These are phyloP conservation scores for Podarcis lilfordi DNA, from an alignment of 2,797 vertebrate genomes.

Conservation along the genomic window DNA sequence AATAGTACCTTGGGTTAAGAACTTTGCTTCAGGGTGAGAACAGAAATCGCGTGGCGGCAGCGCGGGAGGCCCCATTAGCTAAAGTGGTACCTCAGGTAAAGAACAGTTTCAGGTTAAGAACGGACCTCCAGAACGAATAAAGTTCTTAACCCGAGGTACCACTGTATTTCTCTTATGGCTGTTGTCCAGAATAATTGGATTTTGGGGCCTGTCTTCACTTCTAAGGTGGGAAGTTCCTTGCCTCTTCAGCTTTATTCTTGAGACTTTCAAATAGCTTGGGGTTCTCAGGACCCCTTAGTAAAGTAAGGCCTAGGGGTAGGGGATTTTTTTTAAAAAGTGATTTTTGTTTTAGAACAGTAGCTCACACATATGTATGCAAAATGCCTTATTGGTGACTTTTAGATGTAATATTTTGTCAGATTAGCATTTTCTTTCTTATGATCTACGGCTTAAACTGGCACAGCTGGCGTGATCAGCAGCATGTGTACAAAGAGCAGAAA, in stretches of 20 bases:
- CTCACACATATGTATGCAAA: neutral
- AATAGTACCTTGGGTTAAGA: no score
- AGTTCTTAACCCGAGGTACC: no score
- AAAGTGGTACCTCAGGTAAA: no score
- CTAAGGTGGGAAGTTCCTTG: fast-evolving
- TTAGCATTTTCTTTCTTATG: neutral
- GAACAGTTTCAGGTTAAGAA: no score
- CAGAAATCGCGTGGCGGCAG: no score
- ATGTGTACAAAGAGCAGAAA: neutral
- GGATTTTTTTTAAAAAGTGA: neutral
- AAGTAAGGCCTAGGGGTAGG: neutral
- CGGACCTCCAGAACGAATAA: no score
- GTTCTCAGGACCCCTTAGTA: neutral
- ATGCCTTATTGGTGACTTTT: neutral
- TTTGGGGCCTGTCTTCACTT: neutral
- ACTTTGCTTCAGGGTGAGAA: no score
- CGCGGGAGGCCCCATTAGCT: no score
- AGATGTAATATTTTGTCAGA: neutral
- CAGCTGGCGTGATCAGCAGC: fast-evolving
- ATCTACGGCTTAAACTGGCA: neutral
- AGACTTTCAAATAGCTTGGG: neutral
- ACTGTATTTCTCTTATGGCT: no score
- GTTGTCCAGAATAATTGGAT: no score
- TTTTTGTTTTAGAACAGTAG: neutral
- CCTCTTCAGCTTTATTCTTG: no score